Evolutionary conservation across 2,888 invertebrate species (phyloP), one percentile per base, ranked within the genome.

Genomic region (Ormyrus rosae): DNA sequence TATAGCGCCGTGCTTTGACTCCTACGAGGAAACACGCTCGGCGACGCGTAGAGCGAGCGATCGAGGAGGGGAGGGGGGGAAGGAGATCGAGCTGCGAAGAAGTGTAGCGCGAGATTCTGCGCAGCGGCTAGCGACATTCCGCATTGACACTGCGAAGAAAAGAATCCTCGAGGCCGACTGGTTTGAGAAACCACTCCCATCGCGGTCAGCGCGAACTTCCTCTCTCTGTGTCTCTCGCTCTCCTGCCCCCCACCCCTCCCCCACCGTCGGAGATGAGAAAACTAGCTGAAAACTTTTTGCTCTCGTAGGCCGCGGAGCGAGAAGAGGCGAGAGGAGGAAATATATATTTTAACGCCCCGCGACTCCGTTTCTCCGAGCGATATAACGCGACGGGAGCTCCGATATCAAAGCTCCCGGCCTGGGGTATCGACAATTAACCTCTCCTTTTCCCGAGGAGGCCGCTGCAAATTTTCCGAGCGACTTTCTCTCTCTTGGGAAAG

Each of bases 151-250:
- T 86, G 84, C 78, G 60, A 83, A 75, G 77, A 81, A 84, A 83
- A 86, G 83, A 85, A 84, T 84, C 81, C 82, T 84, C 86, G 86
- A 88, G 88, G 88, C 83, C 87, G 85, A 81, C 87, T 85, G 86
- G 87, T 88, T 86, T 84, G 83, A 84, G 85, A 86, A 85, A 85
- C 87, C 86, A 85, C 86, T 85, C 86, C 85, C 58, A 84, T 83
- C 63, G 83, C 58, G 67, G 79, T 78, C 73, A 69, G 53, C 61
- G 55, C 46, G 34, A 53, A 5, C 64, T 50, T 65, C 65, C 13
- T 34, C 58, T 60, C 50, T 53, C 0, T 19, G 19, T 19, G 19
- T 51, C 55, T n/a, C 64, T 45, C n/a, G 11, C 46, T 2, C 45
- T 45, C 5, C 56, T 50, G 45, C 9, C 58, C 58, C 8, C 46